These are phyloP conservation scores for Canis aureus DNA, from an alignment of 2,113 vertebrate species.

Conservation along the genomic window DNA sequence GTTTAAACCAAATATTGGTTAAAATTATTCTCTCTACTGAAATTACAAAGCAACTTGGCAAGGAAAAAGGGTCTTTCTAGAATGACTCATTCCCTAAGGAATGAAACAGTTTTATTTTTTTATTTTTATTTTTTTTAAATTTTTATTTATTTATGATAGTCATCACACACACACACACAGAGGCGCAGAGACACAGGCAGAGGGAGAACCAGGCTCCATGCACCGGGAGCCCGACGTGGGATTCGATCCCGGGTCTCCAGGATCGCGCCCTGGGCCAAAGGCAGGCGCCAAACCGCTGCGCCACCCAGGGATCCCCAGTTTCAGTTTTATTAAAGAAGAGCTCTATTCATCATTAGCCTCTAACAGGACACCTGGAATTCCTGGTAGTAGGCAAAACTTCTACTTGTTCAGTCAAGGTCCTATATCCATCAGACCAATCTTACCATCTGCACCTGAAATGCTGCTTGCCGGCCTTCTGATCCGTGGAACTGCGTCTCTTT, in stretches of 20 bases:
- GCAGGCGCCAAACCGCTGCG: no score
- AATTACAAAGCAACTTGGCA: not conserved
- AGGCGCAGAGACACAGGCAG: no score
- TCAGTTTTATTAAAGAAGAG: not conserved
- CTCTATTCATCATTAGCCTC: not conserved
- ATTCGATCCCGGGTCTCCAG: no score
- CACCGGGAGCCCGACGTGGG: no score
- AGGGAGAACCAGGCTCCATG: no score
- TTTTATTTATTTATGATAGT: no score
- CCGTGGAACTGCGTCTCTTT: conserved; percentile 99
- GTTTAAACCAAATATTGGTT: not conserved
- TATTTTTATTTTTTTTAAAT: no score
- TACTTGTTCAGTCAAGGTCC: not conserved
- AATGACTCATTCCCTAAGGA: not conserved
- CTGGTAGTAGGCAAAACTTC: not conserved
- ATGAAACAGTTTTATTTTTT: not conserved
- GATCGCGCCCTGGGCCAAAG: no score
- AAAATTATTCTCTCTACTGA: not conserved
- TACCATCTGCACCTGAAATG: conserved; percentile 90
- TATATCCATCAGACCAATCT: not conserved
- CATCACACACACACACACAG: no score
- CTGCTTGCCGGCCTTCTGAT: conserved; percentile 96
- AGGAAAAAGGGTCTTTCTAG: not conserved
- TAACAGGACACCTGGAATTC: not conserved
- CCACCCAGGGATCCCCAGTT: not conserved